Percentiles rank a stretch among this genome's conserved stretches.
These are phyloP conservation scores for rabbit (Oryctolagus cuniculus) DNA, from an alignment of 2,113 vertebrate species.

Conservation along the genomic window mOryCun1.1 NC_091434.1:104947001-104947500, in stretches of 20 bases:
- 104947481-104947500: no score
- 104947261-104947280: not conserved
- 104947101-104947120: slow-evolving; percentile 3
- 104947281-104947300: not conserved
- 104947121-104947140: not conserved
- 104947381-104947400: not conserved
- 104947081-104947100: not conserved
- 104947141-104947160: slow-evolving; percentile 26
- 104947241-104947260: not conserved
- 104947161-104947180: not conserved
- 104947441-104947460: not conserved
- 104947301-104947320: not conserved
- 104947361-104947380: not conserved
- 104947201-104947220: not conserved
- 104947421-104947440: not conserved
- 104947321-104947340: not conserved
- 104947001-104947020: not conserved
- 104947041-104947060: not conserved
- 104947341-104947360: not conserved
- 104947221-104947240: not conserved
- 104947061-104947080: not conserved
- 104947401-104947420: not conserved
- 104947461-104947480: not conserved
- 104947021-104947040: not conserved
- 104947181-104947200: not conserved